Base-by-base conservation (phyloP, 2,888 invertebrate species). In the Bimastos eiseni region DNA sequence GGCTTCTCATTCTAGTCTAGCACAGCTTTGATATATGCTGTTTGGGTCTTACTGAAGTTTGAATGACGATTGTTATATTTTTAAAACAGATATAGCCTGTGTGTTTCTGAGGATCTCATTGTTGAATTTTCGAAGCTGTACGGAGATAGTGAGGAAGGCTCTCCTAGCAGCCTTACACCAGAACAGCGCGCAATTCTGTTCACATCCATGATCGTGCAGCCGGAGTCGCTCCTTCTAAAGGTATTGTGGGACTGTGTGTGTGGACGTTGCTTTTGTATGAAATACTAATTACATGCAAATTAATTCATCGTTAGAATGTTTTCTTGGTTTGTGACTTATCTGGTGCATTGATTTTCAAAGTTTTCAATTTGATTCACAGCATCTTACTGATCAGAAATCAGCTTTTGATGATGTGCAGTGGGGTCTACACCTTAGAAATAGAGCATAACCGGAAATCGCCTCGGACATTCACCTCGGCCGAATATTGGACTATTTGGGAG, bases 151-250 rank as follows among this genome's bases (percentile, higher is more conserved):
- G 86, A 86, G 6, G 86, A 86, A 24, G 36, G 34, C 37, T 4
- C 24, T 86, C 36, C 36, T 36, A 86, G 86, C 37, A 86, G 36
- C 86, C 37, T 86, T 34, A 86, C 86, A 24, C 36, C 86, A 36
- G 86, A 36, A 33, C 86, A 86, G 86, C 34, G 86, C 6, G 86
- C 86, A 36, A 86, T 86, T 37, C 86, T 86, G 36, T 86, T 86
- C 86, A 86, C 86, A 17, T 86, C 86, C 19, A 86, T 86, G 86
- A 36, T 86, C 19, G 86, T 86, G 6, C 86, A 86, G 36, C 86
- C 86, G 4, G 86, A 86, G 37, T 33, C 86, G 36, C 37, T 86
- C 21, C 30, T 86, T 86, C n/a, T 86, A 86, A 34, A 86, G 86
- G 86, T 86, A 37, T 21, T 37, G 17, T 19, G 13, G 8, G 13